Evolutionary conservation across 2,888 invertebrate species (phyloP), one percentile per base, ranked within the genome.

Genomic region (Cecidostiba fungosa): DNA sequence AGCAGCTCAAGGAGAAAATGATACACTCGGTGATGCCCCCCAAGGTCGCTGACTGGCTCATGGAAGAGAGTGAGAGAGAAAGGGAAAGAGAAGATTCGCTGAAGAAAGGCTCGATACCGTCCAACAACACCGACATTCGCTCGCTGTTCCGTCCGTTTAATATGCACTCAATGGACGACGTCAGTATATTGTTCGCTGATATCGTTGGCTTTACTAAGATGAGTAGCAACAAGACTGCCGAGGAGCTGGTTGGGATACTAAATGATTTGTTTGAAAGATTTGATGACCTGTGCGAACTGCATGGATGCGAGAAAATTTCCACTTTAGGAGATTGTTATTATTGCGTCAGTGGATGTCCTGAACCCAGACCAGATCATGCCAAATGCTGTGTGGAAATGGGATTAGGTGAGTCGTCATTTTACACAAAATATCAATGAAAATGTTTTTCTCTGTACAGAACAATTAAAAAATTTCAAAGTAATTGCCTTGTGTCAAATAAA

Each of bases 1-100:
- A 98, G 90, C 97, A 97, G 91, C 94, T 99, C 72, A 99, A 99
- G 93, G 98, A 99, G 93, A 98, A 98, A 93, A 99, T 99, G 98
- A 98, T 98, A 90, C 97, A 97, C 92, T 99, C 98, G 36, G 97
- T 99, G 85, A 99, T 99, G 99, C 99, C 99, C 12, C 98, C 98
- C 0, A 97, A 97, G 91, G 97, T 98, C 1, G 98, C 98, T 3
- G 95, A 96, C 89, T 97, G 97, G 96, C 93, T 98, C 80, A 95
- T 98, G 94, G 96, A 96, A 87, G 97, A 97, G 91, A 95, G 96
- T 90, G 95, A 96, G 87, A 94, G 95, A 81, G 95, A 95, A 36
- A 94, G 95, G 84, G 95, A 95, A 87, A 94, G 94, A 89, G 93
- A 95, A 89, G 95, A 95, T 83, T 93, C 93, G 19, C 78, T 93